phyloP scores from a whole-genome alignment of 2,113 vertebrate species.

The Pachyramphus minor region DNA sequence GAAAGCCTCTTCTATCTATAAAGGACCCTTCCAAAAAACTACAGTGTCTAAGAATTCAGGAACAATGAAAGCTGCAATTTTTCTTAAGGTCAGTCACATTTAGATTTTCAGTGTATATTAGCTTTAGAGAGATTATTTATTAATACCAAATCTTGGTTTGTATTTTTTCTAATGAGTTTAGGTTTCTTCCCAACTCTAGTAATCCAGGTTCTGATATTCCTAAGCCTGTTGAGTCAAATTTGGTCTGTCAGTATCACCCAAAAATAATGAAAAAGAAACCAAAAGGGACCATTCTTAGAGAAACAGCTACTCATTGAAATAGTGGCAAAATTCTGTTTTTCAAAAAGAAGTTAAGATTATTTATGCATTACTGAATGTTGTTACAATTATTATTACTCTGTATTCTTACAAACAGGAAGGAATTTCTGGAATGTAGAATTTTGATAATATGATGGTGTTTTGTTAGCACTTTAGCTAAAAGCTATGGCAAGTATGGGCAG shows the following conservation, averaged over 20 bases:
- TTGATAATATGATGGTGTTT: not conserved
- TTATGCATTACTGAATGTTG: not conserved
- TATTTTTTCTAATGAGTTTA: not conserved
- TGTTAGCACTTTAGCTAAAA: not conserved
- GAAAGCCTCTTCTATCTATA: not conserved
- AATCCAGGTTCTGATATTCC: not conserved
- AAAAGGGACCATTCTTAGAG: not conserved
- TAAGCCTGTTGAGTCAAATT: not conserved
- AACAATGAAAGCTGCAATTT: not conserved
- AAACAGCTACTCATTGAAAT: not conserved
- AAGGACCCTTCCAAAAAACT: not conserved
- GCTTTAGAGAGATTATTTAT: not conserved
- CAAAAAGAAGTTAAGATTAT: not conserved
- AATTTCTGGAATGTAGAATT: not conserved
- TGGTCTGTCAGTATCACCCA: not conserved
- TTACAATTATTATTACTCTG: rapidly evolving
- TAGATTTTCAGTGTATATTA: not conserved
- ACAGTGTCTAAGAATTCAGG: not conserved
- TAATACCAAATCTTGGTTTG: not conserved
- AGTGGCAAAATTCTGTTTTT: not conserved
- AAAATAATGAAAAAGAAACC: not conserved
- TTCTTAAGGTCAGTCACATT: not conserved
- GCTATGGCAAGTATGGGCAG: not conserved
- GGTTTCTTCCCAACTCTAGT: not conserved
- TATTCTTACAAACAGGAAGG: not conserved